A percentile compares a stretch with the other conserved stretches of the same genome.
phyloP scores from a whole-genome alignment of 2,888 invertebrate genomes.

The Cerastoderma edule region DNA sequence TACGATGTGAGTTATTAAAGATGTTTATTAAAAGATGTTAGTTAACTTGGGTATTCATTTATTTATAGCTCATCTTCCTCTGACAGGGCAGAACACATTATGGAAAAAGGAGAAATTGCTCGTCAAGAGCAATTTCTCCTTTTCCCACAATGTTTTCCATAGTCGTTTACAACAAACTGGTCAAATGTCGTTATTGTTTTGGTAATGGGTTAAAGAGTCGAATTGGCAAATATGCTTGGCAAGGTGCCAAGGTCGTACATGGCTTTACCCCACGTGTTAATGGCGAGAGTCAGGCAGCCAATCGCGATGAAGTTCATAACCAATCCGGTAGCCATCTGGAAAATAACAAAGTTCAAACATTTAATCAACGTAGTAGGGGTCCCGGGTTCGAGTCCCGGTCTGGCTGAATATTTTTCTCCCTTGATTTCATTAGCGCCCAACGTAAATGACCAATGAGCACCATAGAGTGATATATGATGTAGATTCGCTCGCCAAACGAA shows the following conservation, averaged over 20 bases:
- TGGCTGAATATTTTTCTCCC: neutral
- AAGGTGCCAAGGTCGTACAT: constrained; percentile 56
- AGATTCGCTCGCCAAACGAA: too few relatives aligned
- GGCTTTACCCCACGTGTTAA: constrained; percentile 69
- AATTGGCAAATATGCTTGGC: constrained; percentile 41
- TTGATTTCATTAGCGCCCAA: neutral
- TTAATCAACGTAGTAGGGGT: neutral
- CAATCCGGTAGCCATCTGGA: constrained; percentile 63
- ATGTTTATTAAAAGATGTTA: too few relatives aligned
- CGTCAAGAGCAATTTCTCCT: too few relatives aligned
- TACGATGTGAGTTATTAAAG: too few relatives aligned
- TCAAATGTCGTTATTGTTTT: too few relatives aligned
- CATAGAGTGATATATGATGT: neutral
- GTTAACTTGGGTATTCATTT: too few relatives aligned
- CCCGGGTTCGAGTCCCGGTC: neutral
- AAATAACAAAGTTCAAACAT: neutral
- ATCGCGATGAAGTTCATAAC: constrained; percentile 67
- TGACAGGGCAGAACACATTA: too few relatives aligned
- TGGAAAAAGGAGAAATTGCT: too few relatives aligned
- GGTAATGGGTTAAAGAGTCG: too few relatives aligned
- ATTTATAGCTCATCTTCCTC: too few relatives aligned
- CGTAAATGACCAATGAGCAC: neutral
- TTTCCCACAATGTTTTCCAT: too few relatives aligned
- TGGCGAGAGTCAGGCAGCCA: constrained; percentile 57
- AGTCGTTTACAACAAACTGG: too few relatives aligned